Evolutionary conservation across 2,113 vertebrate species (phyloP), one percentile per base, ranked within the genome.

Genomic region (Aramus guarauna): DNA sequence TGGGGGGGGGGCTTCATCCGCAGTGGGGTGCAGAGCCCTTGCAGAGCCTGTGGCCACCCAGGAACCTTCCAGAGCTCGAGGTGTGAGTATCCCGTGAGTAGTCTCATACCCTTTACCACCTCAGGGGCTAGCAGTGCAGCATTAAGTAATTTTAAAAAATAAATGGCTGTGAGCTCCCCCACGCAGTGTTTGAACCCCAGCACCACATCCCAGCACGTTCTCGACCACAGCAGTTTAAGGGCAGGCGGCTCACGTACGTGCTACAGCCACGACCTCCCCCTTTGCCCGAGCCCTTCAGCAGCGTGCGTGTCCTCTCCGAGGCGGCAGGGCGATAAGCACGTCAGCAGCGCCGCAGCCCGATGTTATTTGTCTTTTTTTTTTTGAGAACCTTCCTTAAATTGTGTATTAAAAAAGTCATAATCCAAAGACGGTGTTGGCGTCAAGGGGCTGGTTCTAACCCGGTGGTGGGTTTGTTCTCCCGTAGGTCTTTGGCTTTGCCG

Each of bases 171-270:
- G 58, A 34, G 52, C 19, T 39, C n/a, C 36, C 14, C 20, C 9
- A 2, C 2, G 21, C 45, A 39, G 37, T 1, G 0, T 50, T 13
- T 30, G 58, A 52, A 13, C 47, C 32, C 37, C 43, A 43, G 14
- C 67, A 43, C 52, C 62, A n/a, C 41, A 10, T 17, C 45, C 68
- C 13, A 0, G 32, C 8, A 2, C 0, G 5, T 36, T 60, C 48
- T 59, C 9, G 8, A 16, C 32, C 7, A 11, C 41, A 12, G 2
- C 7, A 0, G 30, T 56, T 60, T 10, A 22, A 50, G 11, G 34
- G n/a, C 19, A 53, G 11, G 20, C 30, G 39, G 24, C 59, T 53
- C 23, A 39, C 0, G 0, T 15, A 13, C 0, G 2, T 39, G 41
- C 43, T 29, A 15, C n/a, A 71, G 7, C 29, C 8, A 12, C 0